phyloP scores from a whole-genome alignment of 2,797 vertebrate species.

The Sebastes jordani region DNA sequence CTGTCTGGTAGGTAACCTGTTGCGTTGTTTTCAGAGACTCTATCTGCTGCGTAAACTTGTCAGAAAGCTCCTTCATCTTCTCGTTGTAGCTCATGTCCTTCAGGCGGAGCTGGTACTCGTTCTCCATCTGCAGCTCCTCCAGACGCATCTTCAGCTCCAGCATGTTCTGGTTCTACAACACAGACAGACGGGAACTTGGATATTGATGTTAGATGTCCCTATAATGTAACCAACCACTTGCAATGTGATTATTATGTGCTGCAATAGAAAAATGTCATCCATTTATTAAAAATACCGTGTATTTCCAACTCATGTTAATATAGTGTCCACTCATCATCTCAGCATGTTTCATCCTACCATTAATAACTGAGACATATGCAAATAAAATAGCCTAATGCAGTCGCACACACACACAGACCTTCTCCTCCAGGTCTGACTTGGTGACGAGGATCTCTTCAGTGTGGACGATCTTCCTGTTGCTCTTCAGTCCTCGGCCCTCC shows the following conservation, averaged over 20 bases:
- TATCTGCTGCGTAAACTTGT: slow-evolving; percentile 88
- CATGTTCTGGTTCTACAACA: slow-evolving; percentile 86
- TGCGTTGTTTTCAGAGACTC: slow-evolving; percentile 84
- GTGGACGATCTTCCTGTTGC: slow-evolving; percentile 83
- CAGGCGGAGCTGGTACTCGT: slow-evolving; percentile 90
- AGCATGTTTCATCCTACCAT: not conserved
- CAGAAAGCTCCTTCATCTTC: slow-evolving; percentile 89
- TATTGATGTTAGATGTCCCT: not conserved
- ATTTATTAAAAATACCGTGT: not conserved
- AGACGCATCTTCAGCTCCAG: slow-evolving; percentile 89
- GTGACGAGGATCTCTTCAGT: slow-evolving; percentile 93
- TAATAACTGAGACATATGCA: not conserved
- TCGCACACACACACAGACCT: slow-evolving; percentile 76
- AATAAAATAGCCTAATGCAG: not conserved
- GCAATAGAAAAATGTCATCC: not conserved
- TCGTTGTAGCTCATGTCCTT: slow-evolving; percentile 91
- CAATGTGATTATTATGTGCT: not conserved
- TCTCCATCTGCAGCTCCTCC: slow-evolving; percentile 92
- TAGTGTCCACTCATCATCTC: not conserved
- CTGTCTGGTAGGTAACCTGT: slow-evolving; percentile 74
- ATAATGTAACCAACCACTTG: not conserved
- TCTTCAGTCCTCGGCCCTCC: slow-evolving; percentile 82
- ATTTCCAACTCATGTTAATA: not conserved
- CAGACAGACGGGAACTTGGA: not conserved
- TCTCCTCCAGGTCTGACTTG: slow-evolving; percentile 91